Conservation (phyloP, 2,888 invertebrate genomes). For the Megastigmus dorsalis region DNA sequence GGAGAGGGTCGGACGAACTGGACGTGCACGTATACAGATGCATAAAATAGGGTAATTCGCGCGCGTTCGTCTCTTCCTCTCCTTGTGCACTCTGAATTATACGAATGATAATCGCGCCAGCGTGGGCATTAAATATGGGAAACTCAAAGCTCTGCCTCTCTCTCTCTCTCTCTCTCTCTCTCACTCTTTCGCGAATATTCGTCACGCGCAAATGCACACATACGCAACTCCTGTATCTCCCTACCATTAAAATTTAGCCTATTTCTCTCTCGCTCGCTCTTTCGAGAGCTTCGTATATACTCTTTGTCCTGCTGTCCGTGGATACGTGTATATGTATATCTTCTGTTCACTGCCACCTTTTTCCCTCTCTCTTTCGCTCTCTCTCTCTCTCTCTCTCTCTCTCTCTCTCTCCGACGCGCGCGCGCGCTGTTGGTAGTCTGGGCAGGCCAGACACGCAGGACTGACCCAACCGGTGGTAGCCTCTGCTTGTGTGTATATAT, state of each 20-base stretch:
- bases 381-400: background rate
- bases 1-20: background rate
- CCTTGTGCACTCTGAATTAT: constrained; percentile 1
- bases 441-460: constrained; percentile 42
- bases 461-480: constrained; percentile 47
- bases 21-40: background rate
- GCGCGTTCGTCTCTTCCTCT: background rate
- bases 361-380: background rate
- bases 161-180: too few species aligned
- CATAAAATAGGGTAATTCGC: background rate
- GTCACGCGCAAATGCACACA: background rate
- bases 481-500: background rate
- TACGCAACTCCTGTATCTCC: background rate
- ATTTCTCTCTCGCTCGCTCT: too few species aligned
- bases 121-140: constrained; percentile 13
- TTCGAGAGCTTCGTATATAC: too few species aligned
- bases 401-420: background rate
- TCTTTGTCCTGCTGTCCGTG: constrained; percentile 39
- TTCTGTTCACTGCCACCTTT: background rate
- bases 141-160: background rate
- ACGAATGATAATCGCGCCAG: constrained; percentile 20
- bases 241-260: constrained; percentile 27
- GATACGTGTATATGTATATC: background rate
- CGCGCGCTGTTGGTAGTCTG: constrained; percentile 9
- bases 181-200: too few species aligned